phyloP scores from a whole-genome alignment of 2,888 invertebrate species.

The Hyposoter dolosus region DNA sequence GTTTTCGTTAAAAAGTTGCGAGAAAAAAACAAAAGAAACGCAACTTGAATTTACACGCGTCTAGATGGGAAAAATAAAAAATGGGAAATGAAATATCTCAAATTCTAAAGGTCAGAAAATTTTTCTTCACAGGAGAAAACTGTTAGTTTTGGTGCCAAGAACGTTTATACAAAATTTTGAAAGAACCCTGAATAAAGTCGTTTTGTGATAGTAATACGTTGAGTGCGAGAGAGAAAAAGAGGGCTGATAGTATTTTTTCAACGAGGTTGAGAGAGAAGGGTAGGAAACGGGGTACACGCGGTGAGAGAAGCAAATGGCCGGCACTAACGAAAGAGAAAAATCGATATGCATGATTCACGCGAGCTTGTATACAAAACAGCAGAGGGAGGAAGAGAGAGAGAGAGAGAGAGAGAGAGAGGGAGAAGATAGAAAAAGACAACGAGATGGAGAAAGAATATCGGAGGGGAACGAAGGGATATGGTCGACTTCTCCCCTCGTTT shows the following conservation, averaged over 20 bases:
- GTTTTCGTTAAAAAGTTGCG: no score
- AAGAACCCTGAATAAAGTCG: no score
- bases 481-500: slow-evolving; percentile 71
- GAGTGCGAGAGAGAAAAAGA: slow-evolving; percentile 12
- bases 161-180: no score
- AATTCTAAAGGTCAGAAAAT: no score
- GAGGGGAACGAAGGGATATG: slow-evolving; percentile 69
- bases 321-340: slow-evolving; percentile 80
- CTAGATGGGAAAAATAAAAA: no score
- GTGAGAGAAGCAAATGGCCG: slow-evolving; percentile 68
- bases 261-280: slow-evolving; percentile 20
- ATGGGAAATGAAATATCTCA: no score
- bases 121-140: no score
- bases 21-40: no score
- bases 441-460: slow-evolving; percentile 61
- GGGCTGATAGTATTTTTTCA: slow-evolving; percentile 19
- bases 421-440: slow-evolving; percentile 50
- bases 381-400: slow-evolving; percentile 29
- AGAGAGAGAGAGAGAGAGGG: slow-evolving; percentile 64
- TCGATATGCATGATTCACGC: slow-evolving; percentile 85
- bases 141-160: no score
- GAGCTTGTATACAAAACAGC: slow-evolving; percentile 60
- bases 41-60: no score
- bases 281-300: slow-evolving; percentile 56
- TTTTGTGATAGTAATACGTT: no score